A percentile compares a stretch with the other conserved stretches of the same genome.
Conservation (phyloP, 1,140 invertebrate species). For the Latrodectus geometricus region DNA sequence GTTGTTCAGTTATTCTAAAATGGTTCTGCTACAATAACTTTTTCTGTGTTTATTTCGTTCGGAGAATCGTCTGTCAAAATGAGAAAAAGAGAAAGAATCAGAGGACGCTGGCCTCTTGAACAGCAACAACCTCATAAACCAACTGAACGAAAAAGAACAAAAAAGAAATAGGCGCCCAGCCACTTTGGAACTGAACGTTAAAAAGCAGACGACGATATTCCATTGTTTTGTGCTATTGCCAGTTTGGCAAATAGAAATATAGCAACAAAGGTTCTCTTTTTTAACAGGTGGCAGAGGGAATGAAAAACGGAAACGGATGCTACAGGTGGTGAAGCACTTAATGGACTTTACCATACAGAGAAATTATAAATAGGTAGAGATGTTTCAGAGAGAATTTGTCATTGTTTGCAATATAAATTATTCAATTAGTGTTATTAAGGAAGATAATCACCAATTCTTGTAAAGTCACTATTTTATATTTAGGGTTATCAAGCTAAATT, state of each 20-base stretch:
- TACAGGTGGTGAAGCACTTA: not conserved
- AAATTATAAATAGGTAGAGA: not conserved
- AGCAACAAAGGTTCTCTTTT: not conserved
- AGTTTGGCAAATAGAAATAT: not conserved
- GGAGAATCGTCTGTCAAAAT: not conserved
- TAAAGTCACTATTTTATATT: too few relatives aligned
- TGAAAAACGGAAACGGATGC: slow-evolving; percentile 1
- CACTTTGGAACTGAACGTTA: not conserved
- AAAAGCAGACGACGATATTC: not conserved
- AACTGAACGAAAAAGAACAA: not conserved
- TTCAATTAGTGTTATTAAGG: not conserved
- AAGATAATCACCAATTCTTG: not conserved
- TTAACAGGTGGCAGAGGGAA: not conserved
- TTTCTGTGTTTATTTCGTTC: not conserved
- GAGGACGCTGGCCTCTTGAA: not conserved
- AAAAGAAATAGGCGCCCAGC: not conserved
- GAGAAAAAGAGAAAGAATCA: not conserved
- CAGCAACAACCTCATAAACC: not conserved
- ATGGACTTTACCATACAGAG: not conserved
- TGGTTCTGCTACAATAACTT: not conserved
- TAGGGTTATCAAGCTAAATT: too few relatives aligned
- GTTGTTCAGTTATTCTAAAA: not conserved
- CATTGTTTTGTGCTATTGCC: not conserved
- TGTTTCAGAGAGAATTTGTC: not conserved
- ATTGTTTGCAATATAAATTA: too few relatives aligned